These are phyloP conservation scores for Aeoliscus strigatus DNA, from an alignment of 2,797 vertebrate species.

Conservation along the genomic window DNA sequence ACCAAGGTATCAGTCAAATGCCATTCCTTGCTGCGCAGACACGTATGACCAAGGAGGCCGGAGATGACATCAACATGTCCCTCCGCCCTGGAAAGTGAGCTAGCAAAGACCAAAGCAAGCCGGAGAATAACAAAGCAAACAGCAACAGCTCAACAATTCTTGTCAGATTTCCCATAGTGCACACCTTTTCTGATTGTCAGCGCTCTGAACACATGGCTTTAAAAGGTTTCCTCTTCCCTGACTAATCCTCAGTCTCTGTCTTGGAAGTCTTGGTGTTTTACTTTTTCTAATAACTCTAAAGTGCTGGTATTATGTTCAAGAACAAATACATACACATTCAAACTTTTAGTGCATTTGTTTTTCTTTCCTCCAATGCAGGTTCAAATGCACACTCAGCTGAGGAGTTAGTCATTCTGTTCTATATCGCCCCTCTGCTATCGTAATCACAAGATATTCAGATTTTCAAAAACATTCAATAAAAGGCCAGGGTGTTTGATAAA, in stretches of 20 bases:
- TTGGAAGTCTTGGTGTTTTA: slow-evolving; percentile 23
- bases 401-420: slow-evolving; percentile 49
- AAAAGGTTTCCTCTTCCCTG: slow-evolving; percentile 45
- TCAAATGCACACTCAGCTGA: slow-evolving; percentile 58
- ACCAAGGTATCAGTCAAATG: slow-evolving; percentile 57
- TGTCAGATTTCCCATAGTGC: slow-evolving; percentile 71
- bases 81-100: slow-evolving; percentile 57
- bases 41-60: slow-evolving; percentile 47
- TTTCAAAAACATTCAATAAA: slow-evolving; percentile 65
- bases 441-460: slow-evolving; percentile 45
- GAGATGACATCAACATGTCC: slow-evolving; percentile 38
- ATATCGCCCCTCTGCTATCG: slow-evolving; percentile 37
- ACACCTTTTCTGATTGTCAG: slow-evolving; percentile 77
- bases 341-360: slow-evolving; percentile 69
- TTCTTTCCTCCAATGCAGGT: slow-evolving; percentile 18
- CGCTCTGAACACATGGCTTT: slow-evolving; percentile 79
- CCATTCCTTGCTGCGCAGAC: slow-evolving; percentile 53
- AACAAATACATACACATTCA: slow-evolving; percentile 59
- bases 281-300: slow-evolving; percentile 66
- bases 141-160: slow-evolving; percentile 66
- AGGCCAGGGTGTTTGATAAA: slow-evolving; percentile 56
- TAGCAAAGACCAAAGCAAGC: slow-evolving; percentile 66
- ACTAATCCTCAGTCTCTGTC: slow-evolving; percentile 32
- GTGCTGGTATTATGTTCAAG: slow-evolving; percentile 73
- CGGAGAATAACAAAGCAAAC: slow-evolving; percentile 64